These are phyloP conservation scores for Isoperla grammatica DNA, from an alignment of 2,888 invertebrate species.

Conservation along the genomic window DNA sequence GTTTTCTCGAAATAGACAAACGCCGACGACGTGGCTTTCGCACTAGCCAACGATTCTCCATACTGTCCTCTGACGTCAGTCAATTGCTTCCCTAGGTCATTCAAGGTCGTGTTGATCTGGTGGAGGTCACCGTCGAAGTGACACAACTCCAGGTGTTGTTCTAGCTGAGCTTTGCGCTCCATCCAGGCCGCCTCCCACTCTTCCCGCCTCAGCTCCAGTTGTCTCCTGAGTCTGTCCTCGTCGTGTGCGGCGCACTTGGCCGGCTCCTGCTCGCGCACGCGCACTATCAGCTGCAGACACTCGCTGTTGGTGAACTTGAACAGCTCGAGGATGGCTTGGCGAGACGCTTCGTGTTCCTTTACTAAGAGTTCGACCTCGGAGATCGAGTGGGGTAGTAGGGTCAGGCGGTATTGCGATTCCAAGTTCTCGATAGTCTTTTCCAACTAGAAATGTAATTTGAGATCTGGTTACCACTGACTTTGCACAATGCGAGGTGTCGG, in stretches of 20 bases:
- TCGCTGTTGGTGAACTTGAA: conserved; percentile 61
- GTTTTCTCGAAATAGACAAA: conserved; percentile 74
- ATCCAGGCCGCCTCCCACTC: conserved; percentile 61
- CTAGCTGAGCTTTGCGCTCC: conserved; percentile 53
- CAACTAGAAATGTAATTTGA: conserved; percentile 41
- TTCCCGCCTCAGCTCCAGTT: conserved; percentile 54
- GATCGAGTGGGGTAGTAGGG: conserved; percentile 45
- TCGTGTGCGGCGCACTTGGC: conserved; percentile 1
- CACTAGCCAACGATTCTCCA: conserved; percentile 65
- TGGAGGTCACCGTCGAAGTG: conserved; percentile 63
- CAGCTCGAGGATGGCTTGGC: conserved; percentile 58
- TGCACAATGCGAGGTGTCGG: background rate
- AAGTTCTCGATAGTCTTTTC: conserved; percentile 55
- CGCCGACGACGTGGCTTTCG: conserved; percentile 62
- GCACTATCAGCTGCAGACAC: conserved; percentile 60
- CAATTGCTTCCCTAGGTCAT: conserved; percentile 59
- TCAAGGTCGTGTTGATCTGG: conserved; percentile 64
- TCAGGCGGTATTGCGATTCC: conserved; percentile 45
- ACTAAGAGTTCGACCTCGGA: conserved; percentile 51
- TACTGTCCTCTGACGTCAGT: conserved; percentile 59
- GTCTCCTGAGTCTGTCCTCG: conserved; percentile 53
- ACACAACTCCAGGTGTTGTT: conserved; percentile 58
- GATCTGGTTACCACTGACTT: background rate
- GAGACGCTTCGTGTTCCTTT: conserved; percentile 59
- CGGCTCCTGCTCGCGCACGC: conserved; percentile 56